A percentile compares a stretch with the other conserved stretches of the same genome.
phyloP scores from a whole-genome alignment of 2,797 vertebrate species.

The Centroberyx gerrardi region DNA sequence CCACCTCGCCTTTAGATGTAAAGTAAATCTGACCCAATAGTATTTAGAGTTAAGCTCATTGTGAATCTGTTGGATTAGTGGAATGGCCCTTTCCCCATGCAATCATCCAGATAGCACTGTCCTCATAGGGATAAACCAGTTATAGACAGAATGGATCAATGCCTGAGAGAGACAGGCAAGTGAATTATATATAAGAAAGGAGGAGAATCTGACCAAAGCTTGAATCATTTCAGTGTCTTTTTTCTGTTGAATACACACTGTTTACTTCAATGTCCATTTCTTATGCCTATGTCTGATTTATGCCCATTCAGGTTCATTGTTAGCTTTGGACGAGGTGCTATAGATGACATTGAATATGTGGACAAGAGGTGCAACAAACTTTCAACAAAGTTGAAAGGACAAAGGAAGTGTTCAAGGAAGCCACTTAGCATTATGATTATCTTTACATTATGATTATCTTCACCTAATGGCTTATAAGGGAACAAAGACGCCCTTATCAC shows the following conservation, averaged over 20 bases:
- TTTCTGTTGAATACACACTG: slow-evolving; percentile 1
- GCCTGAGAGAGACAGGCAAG: slow-evolving; percentile 11
- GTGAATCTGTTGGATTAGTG: slow-evolving; percentile 16
- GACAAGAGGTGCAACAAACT: background rate
- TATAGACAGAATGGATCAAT: slow-evolving; percentile 27
- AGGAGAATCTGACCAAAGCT: slow-evolving; percentile 52
- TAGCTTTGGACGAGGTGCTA: slow-evolving; percentile 1
- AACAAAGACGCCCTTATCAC: slow-evolving; percentile 15
- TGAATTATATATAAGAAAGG: slow-evolving; percentile 46
- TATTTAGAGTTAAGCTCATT: background rate
- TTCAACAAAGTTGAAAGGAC: background rate
- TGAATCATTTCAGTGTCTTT: background rate
- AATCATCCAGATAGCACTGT: slow-evolving; percentile 34
- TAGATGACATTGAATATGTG: background rate
- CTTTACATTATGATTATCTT: background rate
- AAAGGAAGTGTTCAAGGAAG: background rate
- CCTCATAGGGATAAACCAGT: slow-evolving; percentile 36
- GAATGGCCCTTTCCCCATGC: slow-evolving; percentile 26
- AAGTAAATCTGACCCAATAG: background rate
- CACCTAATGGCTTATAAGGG: slow-evolving; percentile 3
- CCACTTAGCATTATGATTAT: background rate
- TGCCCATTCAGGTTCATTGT: background rate
- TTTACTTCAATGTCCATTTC: slow-evolving; percentile 2
- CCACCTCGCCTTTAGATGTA: slow-evolving; percentile 7
- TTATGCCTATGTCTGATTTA: slow-evolving; percentile 4